Percentiles rank a stretch among this genome's conserved stretches.
Evolutionary conservation across 1,140 invertebrate genomes (phyloP).

Genomic region (Sinonovacula constricta): DNA sequence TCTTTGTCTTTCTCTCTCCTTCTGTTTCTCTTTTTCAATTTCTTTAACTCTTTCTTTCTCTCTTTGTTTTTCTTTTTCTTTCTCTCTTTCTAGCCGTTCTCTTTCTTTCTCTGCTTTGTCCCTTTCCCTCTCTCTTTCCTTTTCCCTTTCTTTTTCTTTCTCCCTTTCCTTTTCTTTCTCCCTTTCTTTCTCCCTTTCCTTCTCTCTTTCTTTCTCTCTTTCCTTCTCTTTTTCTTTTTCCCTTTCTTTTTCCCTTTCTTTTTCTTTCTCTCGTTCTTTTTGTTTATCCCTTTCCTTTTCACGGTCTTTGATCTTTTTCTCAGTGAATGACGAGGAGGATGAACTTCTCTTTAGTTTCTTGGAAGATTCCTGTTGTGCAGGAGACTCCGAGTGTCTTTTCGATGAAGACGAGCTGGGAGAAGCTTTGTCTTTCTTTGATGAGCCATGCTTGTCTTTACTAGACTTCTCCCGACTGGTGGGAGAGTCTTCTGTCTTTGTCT

Average conservation of each 20-base stretch:
- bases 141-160: conserved; percentile 13
- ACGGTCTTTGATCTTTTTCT: conserved; percentile 22
- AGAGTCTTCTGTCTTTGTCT: neutral
- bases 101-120: conserved; percentile 9
- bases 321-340: conserved; percentile 42
- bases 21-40: conserved; percentile 10
- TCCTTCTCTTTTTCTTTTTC: conserved; percentile 35
- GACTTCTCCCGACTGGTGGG: conserved; percentile 4
- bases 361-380: conserved; percentile 1
- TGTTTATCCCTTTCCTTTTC: conserved; percentile 25
- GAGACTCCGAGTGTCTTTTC: conserved; percentile 45
- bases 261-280: conserved; percentile 32
- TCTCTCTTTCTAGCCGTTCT: neutral
- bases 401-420: conserved; percentile 23
- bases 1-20: neutral
- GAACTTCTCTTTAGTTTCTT: conserved; percentile 47
- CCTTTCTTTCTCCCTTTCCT: conserved; percentile 13
- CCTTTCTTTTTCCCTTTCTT: conserved; percentile 12
- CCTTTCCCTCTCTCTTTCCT: conserved; percentile 7
- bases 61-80: neutral
- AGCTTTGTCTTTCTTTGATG: conserved; percentile 32
- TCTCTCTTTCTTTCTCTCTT: conserved; percentile 19
- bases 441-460: conserved; percentile 14
- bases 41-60: conserved; percentile 17
- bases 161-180: conserved; percentile 28